phyloP scores from a whole-genome alignment of 1,140 invertebrate species.

The Leptestheria dahalacensis region DNA sequence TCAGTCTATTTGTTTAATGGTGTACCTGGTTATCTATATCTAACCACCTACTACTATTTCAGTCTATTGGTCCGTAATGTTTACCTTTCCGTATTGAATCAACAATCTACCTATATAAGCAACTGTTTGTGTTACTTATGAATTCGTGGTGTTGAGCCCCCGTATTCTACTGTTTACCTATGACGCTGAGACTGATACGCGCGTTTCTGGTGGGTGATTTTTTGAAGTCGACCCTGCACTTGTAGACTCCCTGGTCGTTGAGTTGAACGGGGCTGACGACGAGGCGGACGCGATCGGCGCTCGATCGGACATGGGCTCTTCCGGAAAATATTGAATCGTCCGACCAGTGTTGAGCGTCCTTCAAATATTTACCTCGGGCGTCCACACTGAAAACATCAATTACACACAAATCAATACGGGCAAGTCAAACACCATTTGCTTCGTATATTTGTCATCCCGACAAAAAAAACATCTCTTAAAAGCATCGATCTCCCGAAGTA shows the following conservation, averaged over 20 bases:
- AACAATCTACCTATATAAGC: too few species aligned
- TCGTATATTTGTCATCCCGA: too few species aligned
- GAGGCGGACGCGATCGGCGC: constrained; percentile 47
- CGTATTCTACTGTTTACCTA: constrained; percentile 59
- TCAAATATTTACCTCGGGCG: constrained; percentile 12
- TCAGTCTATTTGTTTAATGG: too few species aligned
- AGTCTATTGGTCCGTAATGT: too few species aligned
- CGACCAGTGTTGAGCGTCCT: constrained; percentile 14
- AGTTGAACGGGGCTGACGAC: constrained; percentile 52
- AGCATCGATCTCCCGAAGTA: too few species aligned
- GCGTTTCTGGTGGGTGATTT: constrained; percentile 71
- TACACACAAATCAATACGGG: neutral
- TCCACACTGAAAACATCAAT: constrained; percentile 11
- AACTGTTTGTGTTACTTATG: too few species aligned
- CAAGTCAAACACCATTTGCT: neutral
- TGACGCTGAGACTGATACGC: constrained; percentile 71
- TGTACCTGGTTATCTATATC: too few species aligned
- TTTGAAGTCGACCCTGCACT: constrained; percentile 72
- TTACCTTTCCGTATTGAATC: too few species aligned
- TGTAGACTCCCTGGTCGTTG: constrained; percentile 62
- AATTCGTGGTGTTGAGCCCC: too few species aligned
- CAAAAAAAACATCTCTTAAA: neutral
- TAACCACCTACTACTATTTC: too few species aligned
- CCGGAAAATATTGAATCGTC: constrained; percentile 32
- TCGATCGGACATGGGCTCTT: constrained; percentile 55